Evolutionary conservation across 1,140 invertebrate genomes (phyloP), one percentile per base, ranked within the genome.

Genomic region (Idris sp.): DNA sequence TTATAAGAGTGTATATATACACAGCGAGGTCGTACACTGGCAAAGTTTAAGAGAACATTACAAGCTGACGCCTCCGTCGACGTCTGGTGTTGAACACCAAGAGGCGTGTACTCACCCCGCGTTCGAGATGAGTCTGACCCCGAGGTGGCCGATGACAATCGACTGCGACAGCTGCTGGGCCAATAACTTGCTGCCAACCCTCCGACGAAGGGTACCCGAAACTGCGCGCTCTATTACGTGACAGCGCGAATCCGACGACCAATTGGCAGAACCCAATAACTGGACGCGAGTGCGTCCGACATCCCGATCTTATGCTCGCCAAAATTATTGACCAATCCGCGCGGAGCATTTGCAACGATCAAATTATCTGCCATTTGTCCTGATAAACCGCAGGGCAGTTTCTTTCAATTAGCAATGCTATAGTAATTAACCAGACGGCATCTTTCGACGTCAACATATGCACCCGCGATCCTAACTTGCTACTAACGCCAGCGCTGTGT

Each of bases 21-120:
- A 31, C 31, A 11, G 44, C 15, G 1, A 26, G 35, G 30, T 13
- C 41, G 46, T 56, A 65, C 26, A 44, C 38, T 56, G 46, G 62
- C 53, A 53, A 81, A 86, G 83, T 87, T 87, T 86, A 87, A 87
- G 86, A 87, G 85, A 87, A 82, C 82, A 84, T 81, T 84, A 83
- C 85, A 87, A 87, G 86, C 85, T 87, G 86, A 86, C 84, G 86
- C 85, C 81, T 78, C 65, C 58, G 75, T 76, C 58, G 69, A 40
- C n/a, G n/a, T n/a, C n/a, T 79, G 74, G 75, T 75, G 80, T 80
- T 65, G 79, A 81, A 76, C 77, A 54, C 74, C 76, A 65, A 65
- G 31, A 61, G 58, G 76, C 65, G 75, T 82, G 76, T 81, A 85
- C n/a, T 84, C 81, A 83, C 80, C 31, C 83, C 79, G 81, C 79